These are phyloP conservation scores for Cyrtorhinus lividipennis DNA, from an alignment of 1,140 invertebrate species.

Conservation along the genomic window DNA sequence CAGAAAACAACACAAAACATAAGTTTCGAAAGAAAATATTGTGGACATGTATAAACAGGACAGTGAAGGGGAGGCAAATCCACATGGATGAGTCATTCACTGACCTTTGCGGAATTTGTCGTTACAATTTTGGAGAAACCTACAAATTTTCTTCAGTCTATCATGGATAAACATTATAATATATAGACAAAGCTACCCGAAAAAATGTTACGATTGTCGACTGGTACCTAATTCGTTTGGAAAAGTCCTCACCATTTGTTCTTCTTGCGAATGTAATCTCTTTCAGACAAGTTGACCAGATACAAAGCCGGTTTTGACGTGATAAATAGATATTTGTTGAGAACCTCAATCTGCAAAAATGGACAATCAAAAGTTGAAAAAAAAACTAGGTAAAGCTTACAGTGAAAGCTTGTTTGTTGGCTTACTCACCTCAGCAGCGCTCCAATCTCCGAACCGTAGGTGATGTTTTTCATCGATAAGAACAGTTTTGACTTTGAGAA, in stretches of 20 bases:
- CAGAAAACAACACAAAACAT: slow-evolving; percentile 18
- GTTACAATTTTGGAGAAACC: no score
- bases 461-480: slow-evolving; percentile 84
- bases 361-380: slow-evolving; percentile 22
- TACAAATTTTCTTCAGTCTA: no score
- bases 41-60: no score
- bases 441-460: slow-evolving; percentile 86
- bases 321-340: slow-evolving; percentile 93
- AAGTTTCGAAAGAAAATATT: slow-evolving; percentile 2
- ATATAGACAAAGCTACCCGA: no score
- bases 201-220: no score
- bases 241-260: slow-evolving; percentile 70
- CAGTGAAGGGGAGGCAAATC: neutral
- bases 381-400: no score
- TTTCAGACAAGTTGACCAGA: slow-evolving; percentile 92
- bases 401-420: no score
- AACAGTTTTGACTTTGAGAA: slow-evolving; percentile 72
- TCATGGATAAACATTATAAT: no score
- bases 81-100: neutral
- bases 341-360: slow-evolving; percentile 73
- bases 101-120: no score
- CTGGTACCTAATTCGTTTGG: neutral
- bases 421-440: slow-evolving; percentile 35
- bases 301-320: slow-evolving; percentile 99
- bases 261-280: slow-evolving; percentile 97